These are phyloP conservation scores for Chiridota heheva DNA, from an alignment of 35 echinoderm and acorn worm species.

Conservation along the genomic window DNA sequence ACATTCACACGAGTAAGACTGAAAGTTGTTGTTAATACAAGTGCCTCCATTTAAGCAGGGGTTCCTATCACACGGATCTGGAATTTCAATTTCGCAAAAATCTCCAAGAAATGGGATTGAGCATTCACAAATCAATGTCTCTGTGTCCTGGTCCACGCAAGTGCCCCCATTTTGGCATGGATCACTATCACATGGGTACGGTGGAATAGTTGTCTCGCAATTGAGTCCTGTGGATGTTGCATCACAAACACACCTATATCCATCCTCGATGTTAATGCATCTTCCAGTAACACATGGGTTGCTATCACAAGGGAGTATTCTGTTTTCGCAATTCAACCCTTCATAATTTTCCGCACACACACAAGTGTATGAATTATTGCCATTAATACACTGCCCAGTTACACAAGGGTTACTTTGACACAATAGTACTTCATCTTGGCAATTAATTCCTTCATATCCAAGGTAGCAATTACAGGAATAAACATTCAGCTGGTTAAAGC, in stretches of 20 bases:
- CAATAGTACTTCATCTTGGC: slow-evolving; percentile 59
- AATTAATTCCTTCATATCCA: slow-evolving; percentile 63
- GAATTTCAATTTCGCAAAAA: slow-evolving; percentile 63
- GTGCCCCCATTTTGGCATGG: slow-evolving; percentile 69
- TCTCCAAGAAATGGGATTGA: slow-evolving; percentile 42
- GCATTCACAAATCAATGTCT: slow-evolving; percentile 68
- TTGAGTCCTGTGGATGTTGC: slow-evolving; percentile 51
- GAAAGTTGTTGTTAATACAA: slow-evolving; percentile 29
- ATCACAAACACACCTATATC: slow-evolving; percentile 60
- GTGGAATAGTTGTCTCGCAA: slow-evolving; percentile 61
- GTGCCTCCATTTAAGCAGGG: slow-evolving; percentile 46
- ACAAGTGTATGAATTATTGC: slow-evolving; percentile 36
- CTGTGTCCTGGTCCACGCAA: slow-evolving; percentile 29
- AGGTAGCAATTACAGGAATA: slow-evolving; percentile 45
- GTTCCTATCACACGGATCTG: slow-evolving; percentile 56
- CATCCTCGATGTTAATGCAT: slow-evolving; percentile 54
- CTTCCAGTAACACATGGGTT: slow-evolving; percentile 71
- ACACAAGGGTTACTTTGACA: slow-evolving; percentile 89
- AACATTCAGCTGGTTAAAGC: slow-evolving; percentile 25
- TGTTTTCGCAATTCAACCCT: slow-evolving; percentile 63
- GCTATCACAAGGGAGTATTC: slow-evolving; percentile 72
- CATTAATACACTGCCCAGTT: slow-evolving; percentile 65
- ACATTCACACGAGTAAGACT: slow-evolving; percentile 38
- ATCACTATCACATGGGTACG: slow-evolving; percentile 72
- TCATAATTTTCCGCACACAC: slow-evolving; percentile 41